Evolutionary conservation across 2,113 vertebrate species (phyloP), one percentile per base, ranked within the genome.

Genomic region (Upupa epops): DNA sequence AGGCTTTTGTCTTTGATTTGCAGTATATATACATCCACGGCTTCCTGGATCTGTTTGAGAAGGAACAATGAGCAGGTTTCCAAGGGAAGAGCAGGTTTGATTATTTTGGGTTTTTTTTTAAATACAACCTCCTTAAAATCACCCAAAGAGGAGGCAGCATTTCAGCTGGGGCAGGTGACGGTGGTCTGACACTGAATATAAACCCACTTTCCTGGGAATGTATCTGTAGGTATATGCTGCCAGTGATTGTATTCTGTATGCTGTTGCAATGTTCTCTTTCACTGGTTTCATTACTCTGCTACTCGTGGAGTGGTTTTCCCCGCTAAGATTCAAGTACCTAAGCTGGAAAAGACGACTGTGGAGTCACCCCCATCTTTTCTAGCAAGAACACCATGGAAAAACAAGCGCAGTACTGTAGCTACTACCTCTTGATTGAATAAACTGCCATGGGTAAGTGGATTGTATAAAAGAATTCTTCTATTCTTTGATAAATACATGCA

Each of bases 21-120:
- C 1, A 4, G 20, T 54, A 48, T 34, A 51, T 12, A 9, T 22
- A 24, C 0, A 0, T 36, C 29, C 29, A 42, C 58, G 0, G 8
- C 55, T 93, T 88, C 64, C 83, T 61, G 51, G 28, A 77, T 66
- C 52, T 72, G 83, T 93, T n/a, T 49, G 75, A 89, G 78, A 88
- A 72, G 76, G 58, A 84, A 72, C 60, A 76, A 82, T 26, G n/a
- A 87, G 25, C 18, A 75, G 29, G 42, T 69, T 82, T 63, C 37
- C 46, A 68, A 65, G 36, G 51, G 75, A 91, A 51, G 34, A 79
- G 40, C 22, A 14, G 11, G 25, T 46, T 65, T 83, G 54, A 36
- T 86, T 83, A 20, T 86, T 89, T 84, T 3, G 37, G 21, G 14
- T 88, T 55, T 7, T 63, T 69, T 56, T 83, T 87, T 58, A 11